phyloP scores from a whole-genome alignment of 2,113 vertebrate species.

The Crotalus horridus region DNA sequence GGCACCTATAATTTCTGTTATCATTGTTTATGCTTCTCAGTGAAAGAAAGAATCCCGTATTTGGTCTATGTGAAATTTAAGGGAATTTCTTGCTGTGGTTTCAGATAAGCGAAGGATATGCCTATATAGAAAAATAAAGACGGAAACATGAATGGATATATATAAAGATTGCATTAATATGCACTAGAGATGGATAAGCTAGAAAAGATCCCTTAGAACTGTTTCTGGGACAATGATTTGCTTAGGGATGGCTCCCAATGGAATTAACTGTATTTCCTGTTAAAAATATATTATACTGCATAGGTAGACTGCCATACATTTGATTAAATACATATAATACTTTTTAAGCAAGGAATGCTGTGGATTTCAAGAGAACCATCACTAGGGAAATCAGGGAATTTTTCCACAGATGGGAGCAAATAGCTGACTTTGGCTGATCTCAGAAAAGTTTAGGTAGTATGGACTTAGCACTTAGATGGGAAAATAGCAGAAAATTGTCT shows the following conservation, averaged over 20 bases:
- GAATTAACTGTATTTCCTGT: background rate
- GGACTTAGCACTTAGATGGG: too few species aligned
- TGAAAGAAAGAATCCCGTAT: background rate
- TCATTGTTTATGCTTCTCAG: background rate
- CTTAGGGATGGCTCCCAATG: background rate
- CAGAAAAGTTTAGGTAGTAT: too few species aligned
- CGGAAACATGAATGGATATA: too few species aligned
- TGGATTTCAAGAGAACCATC: too few species aligned
- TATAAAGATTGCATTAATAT: background rate
- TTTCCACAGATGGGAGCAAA: too few species aligned
- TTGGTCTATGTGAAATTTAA: background rate
- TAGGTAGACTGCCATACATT: too few species aligned
- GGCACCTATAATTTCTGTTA: background rate
- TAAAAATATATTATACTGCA: background rate
- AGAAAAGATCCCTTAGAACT: background rate
- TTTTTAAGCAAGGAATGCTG: too few species aligned
- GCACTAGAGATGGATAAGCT: background rate
- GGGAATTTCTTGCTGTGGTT: background rate
- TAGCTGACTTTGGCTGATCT: too few species aligned
- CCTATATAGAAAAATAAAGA: background rate
- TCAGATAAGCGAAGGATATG: background rate
- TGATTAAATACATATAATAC: too few species aligned
- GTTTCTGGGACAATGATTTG: background rate
- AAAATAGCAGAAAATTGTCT: too few species aligned
- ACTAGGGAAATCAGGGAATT: too few species aligned